phyloP scores from a whole-genome alignment of 1,140 invertebrate species.

The Leucophenga varia region DNA sequence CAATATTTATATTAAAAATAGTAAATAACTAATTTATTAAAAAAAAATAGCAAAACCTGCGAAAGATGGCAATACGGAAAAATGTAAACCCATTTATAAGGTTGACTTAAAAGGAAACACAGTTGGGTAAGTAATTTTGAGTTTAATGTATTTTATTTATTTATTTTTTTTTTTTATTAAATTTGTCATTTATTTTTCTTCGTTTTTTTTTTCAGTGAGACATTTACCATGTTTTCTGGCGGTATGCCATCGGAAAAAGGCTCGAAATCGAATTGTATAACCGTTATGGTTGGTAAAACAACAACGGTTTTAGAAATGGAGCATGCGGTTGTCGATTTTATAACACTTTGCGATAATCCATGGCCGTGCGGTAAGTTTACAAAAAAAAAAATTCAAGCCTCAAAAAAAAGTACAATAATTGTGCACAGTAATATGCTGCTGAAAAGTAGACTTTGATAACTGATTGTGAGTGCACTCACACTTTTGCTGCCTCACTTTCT shows the following conservation, averaged over 20 bases:
- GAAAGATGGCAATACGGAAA: constrained; percentile 83
- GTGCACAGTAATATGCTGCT: too few species aligned
- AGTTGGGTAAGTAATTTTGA: constrained; percentile 79
- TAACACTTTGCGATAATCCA: constrained; percentile 91
- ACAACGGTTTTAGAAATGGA: constrained; percentile 99
- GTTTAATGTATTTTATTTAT: constrained; percentile 4
- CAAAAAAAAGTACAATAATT: too few species aligned
- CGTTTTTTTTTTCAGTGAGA: constrained; percentile 65
- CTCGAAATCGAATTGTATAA: constrained; percentile 89
- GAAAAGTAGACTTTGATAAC: too few species aligned
- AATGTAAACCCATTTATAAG: constrained; percentile 90
- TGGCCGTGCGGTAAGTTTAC: constrained; percentile 78
- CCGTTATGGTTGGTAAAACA: constrained; percentile 87
- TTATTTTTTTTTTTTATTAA: not conserved
- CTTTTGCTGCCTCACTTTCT: not conserved
- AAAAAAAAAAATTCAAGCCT: too few species aligned
- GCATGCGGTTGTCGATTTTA: constrained; percentile 96
- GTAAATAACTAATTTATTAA: constrained; percentile 1
- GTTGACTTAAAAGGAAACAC: constrained; percentile 91
- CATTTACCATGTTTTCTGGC: constrained; percentile 92
- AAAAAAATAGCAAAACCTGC: constrained; percentile 43
- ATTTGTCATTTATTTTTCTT: not conserved
- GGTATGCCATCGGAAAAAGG: constrained; percentile 88
- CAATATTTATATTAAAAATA: not conserved
- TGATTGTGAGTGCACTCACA: too few species aligned